Percentiles rank a stretch among this genome's conserved stretches.
Evolutionary conservation across 2,888 invertebrate species (phyloP).

Genomic region (Pterobdella sp.): DNA sequence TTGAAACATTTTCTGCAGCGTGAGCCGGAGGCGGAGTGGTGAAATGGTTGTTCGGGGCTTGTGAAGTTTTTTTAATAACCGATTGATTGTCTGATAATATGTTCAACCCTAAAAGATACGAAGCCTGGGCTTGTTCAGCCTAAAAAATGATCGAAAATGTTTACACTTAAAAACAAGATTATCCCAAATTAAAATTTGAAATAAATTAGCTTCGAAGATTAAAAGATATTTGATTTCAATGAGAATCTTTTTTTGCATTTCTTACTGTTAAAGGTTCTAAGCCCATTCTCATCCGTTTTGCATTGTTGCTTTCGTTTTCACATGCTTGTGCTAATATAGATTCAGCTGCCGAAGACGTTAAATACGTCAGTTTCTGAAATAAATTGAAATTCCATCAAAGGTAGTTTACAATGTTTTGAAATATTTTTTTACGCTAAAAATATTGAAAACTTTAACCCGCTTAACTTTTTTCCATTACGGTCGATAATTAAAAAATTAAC

Average conservation of each 20-base stretch:
- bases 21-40: conserved; percentile 22
- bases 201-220: too few species aligned
- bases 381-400: too few species aligned
- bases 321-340: conserved; percentile 89
- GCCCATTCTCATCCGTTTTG: conserved; percentile 89
- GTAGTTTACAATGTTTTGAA: too few species aligned
- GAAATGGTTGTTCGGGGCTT: conserved; percentile 13
- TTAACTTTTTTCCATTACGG: background rate
- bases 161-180: too few species aligned
- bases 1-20: background rate
- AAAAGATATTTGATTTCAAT: too few species aligned
- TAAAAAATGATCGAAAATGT: conserved; percentile 1
- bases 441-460: background rate
- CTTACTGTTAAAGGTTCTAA: conserved; percentile 65
- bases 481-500: background rate
- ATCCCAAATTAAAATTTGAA: too few species aligned
- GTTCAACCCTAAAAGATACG: conserved; percentile 15
- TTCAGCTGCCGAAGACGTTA: conserved; percentile 91
- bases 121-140: conserved; percentile 23
- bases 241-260: too few species aligned
- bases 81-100: background rate
- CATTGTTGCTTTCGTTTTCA: conserved; percentile 93
- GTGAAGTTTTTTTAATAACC: background rate
- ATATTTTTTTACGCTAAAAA: background rate
- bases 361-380: conserved; percentile 86